Base-by-base conservation (phyloP, 2,113 vertebrate species). In the Lucifuga dentata region DNA sequence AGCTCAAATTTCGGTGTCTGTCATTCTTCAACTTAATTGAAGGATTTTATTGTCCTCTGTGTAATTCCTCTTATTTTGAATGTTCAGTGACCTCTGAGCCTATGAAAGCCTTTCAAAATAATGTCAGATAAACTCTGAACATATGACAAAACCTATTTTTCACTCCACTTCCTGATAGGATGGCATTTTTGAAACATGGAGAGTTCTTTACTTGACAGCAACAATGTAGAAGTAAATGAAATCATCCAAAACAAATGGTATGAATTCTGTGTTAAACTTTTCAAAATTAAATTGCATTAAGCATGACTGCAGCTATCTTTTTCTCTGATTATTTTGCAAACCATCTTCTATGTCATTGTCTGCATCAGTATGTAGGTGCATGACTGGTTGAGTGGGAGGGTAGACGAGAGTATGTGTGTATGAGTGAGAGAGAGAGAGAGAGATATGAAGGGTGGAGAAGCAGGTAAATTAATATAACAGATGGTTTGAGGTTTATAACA, bases 381-480 rank as follows among this genome's bases (percentile, higher is more conserved):
- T n/a, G 8, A 40, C 17, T 33, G 36, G 33, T 39, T 66, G 40
- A 20, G 29, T 43, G 21, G 13, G 26, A 5, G 15, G 12, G 5
- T 61, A 32, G 7, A 9, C 57, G 26, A 11, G 12, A 29, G 10
- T 20, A 11, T 39, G 12, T 62, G 40, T 32, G 32, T 24, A 15
- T 12, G 33, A 3, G n/a, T 7, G 36, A 55, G 10, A 39, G 26
- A n/a, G n/a, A n/a, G n/a, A n/a, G n/a, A n/a, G n/a, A n/a, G n/a
- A n/a, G n/a, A n/a, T n/a, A 12, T 23, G 45, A 49, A 44, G 32
- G 39, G 29, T 26, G 16, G 53, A 52, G 75, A 68, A 40, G 60
- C 59, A 72, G 67, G 52, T 71, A 51, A 74, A 86, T 82, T 66
- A 83, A 76, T 83, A 57, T 68, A 60, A 78, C 80, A 78, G 85